Base-by-base conservation (phyloP, 2,888 invertebrate genomes). In the Busseola fusca region DNA sequence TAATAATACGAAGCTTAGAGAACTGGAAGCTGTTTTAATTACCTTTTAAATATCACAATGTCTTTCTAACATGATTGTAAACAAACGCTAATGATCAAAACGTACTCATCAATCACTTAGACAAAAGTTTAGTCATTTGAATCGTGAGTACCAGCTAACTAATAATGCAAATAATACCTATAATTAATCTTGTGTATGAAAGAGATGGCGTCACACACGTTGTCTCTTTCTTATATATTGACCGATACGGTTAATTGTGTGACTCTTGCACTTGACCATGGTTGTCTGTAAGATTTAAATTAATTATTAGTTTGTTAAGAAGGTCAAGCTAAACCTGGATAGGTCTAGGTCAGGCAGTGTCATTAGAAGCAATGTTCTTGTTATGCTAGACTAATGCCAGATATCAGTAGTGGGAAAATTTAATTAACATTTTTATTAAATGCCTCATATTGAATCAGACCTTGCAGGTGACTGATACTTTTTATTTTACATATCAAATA, bases 261-360 rank as follows among this genome's bases (percentile, higher is more conserved):
- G 30, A 30, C 34, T 48, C 6, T 52, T 60, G 54, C 16, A 66
- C 50, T 64, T 72, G 72, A 76, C 56, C 63, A 1, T 50, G 42
- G 18, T n/a, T 30, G 59, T 65, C 25, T 60, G 27, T 40, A 58
- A 16, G 21, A 64, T 56, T 30, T 56, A 42, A 74, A 67, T 70
- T 45, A 60, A 60, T 69, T 54, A 60, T 70, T 25, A 7, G 27
- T 45, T 40, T 48, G 27, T 30, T 16, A 7, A 16, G 25, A 5
- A n/a, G 30, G 37, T 65, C 6, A 40, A 52, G 16, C 14, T n/a
- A 21, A 30, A 52, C 27, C 40, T 62, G 40, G 30, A 76, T 58
- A 69, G 81, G 76, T 76, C 76, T 76, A 72, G 81, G 69, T 81
- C 72, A 60, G 21, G 1, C 5, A 52, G 18, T 34, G 14, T 58